These are phyloP conservation scores for Falcunculus frontatus DNA, from an alignment of 2,113 vertebrate genomes.

Conservation along the genomic window DNA sequence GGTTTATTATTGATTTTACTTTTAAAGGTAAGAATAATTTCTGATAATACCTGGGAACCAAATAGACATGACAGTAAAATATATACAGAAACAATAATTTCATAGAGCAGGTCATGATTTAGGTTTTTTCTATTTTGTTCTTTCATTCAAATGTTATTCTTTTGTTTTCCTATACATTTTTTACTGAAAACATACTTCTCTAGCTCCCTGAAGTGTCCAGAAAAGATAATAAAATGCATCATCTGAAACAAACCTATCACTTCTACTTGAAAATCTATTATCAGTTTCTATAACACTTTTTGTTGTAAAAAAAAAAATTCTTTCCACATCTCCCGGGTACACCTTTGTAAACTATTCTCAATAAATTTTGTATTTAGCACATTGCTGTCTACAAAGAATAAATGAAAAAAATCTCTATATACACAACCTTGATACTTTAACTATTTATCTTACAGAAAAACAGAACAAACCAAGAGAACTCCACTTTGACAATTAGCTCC, in stretches of 20 bases:
- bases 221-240: neutral
- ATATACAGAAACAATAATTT: neutral
- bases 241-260: neutral
- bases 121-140: fast-evolving
- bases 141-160: neutral
- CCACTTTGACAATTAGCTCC: neutral
- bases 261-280: neutral
- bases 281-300: neutral
- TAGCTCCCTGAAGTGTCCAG: neutral
- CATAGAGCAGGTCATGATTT: neutral
- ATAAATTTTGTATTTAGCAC: neutral
- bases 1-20: neutral
- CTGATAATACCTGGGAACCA: neutral
- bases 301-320: neutral
- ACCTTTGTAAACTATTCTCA: neutral
- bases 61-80: neutral
- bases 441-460: neutral
- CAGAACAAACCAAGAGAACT: neutral
- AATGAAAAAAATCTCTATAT: neutral
- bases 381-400: neutral
- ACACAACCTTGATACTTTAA: neutral
- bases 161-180: neutral
- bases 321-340: neutral
- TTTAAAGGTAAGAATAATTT: neutral
- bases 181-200: neutral